Percentiles rank a stretch among this genome's conserved stretches.
These are phyloP conservation scores for Ammodytes marinus DNA, from an alignment of 2,113 vertebrate genomes.

Conservation along the genomic window DNA sequence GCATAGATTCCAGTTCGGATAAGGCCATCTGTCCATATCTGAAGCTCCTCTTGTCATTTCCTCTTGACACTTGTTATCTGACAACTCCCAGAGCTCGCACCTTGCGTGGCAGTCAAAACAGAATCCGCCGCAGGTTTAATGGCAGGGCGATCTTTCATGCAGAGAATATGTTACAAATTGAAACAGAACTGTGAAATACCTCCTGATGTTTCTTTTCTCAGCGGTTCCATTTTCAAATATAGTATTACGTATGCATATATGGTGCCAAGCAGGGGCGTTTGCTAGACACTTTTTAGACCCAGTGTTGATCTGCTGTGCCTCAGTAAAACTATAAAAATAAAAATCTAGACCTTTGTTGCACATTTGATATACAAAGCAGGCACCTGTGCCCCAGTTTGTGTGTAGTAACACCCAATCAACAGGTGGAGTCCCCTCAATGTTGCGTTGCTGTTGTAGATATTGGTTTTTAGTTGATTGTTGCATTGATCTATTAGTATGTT, in stretches of 20 bases:
- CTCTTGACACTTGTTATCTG: conserved; percentile 69
- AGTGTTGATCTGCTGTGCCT: no score
- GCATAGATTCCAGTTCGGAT: conserved; percentile 71
- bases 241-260: conserved; percentile 8
- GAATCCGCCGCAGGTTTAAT: conserved; percentile 42
- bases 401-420: no score
- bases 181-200: conserved; percentile 40
- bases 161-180: conserved; percentile 30
- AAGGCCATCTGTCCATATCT: conserved; percentile 35
- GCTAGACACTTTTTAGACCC: no score
- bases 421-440: neutral
- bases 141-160: conserved; percentile 28
- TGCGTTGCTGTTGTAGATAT: neutral
- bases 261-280: neutral
- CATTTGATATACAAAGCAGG: no score
- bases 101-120: conserved; percentile 35
- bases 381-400: no score
- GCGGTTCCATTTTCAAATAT: neutral
- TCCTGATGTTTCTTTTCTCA: conserved; percentile 4
- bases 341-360: no score
- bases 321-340: no score
- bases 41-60: conserved; percentile 55
- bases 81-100: conserved; percentile 40
- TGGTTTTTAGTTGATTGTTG: neutral
- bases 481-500: neutral